phyloP scores from a whole-genome alignment of 2,888 invertebrate species.

The Amphiduros pacificus region DNA sequence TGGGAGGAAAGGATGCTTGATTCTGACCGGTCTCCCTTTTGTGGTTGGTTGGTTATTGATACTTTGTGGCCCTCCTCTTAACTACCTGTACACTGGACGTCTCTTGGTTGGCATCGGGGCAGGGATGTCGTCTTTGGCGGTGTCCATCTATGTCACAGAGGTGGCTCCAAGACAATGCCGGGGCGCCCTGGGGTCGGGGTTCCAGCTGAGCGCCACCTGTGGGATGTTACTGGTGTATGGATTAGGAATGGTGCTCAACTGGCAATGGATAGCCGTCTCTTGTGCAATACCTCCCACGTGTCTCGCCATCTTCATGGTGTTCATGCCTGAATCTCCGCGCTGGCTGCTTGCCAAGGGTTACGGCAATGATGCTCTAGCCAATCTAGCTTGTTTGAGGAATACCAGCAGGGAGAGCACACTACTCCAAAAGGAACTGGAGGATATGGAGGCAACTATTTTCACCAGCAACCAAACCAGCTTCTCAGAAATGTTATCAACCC shows the following conservation, averaged over 20 bases:
- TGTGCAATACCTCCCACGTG: background rate
- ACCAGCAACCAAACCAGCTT: background rate
- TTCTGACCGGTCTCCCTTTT: background rate
- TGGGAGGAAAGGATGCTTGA: conserved; percentile 7
- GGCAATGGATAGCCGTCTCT: conserved; percentile 6
- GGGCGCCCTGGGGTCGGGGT: background rate
- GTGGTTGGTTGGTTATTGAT: conserved; percentile 12
- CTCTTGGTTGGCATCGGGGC: background rate
- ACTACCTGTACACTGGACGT: background rate
- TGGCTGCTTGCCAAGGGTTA: conserved; percentile 2
- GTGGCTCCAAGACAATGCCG: background rate
- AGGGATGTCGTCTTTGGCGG: conserved; percentile 2
- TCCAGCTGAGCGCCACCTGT: background rate
- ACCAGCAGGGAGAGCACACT: background rate
- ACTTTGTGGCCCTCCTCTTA: background rate
- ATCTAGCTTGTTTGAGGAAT: background rate
- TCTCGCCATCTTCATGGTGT: background rate
- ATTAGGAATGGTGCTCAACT: conserved; percentile 1
- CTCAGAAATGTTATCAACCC: background rate
- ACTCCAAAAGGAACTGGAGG: no score
- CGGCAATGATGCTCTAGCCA: background rate
- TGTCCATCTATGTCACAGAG: conserved; percentile 10
- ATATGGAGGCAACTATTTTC: background rate
- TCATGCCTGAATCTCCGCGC: conserved; percentile 13
- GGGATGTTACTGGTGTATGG: conserved; percentile 1